Percentiles rank a stretch among this genome's conserved stretches.
These are phyloP conservation scores for Sisyra terminalis DNA, from an alignment of 2,888 invertebrate genomes.

Conservation along the genomic window DNA sequence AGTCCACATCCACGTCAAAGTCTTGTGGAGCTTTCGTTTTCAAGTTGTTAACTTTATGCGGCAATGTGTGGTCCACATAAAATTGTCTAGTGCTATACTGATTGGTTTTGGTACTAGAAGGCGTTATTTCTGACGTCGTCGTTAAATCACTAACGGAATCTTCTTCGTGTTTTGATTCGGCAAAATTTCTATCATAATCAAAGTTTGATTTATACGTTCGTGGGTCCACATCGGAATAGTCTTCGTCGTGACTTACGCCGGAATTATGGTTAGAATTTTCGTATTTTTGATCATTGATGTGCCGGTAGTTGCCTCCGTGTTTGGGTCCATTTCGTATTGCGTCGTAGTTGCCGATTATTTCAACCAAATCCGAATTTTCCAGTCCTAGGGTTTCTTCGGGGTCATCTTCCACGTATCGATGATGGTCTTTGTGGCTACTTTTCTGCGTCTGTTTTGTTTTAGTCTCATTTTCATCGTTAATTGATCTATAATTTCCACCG, in stretches of 20 bases:
- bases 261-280: not conserved
- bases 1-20: not conserved
- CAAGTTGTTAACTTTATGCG: conserved; percentile 6
- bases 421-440: not conserved
- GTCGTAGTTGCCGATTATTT: conserved; percentile 7
- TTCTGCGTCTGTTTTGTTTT: not conserved
- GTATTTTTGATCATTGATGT: conserved; percentile 6
- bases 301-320: conserved; percentile 15
- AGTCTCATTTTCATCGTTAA: not conserved
- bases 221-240: not conserved
- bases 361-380: conserved; percentile 7
- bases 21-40: not conserved
- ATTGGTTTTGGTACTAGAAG: not conserved
- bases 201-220: not conserved
- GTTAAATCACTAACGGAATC: not conserved
- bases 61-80: conserved; percentile 4
- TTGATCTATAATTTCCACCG: conserved; percentile 14
- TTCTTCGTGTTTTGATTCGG: not conserved
- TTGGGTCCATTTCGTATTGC: conserved; percentile 10
- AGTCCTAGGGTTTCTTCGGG: not conserved
- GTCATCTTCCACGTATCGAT: conserved; percentile 1
- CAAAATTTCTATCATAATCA: not conserved
- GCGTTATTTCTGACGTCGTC: not conserved
- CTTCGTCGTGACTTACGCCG: not conserved
- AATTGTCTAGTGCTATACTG: not conserved